Percentiles rank a stretch among this genome's conserved stretches.
Evolutionary conservation across 2,888 invertebrate genomes (phyloP).

Genomic region (Agriopis aurantiaria): DNA sequence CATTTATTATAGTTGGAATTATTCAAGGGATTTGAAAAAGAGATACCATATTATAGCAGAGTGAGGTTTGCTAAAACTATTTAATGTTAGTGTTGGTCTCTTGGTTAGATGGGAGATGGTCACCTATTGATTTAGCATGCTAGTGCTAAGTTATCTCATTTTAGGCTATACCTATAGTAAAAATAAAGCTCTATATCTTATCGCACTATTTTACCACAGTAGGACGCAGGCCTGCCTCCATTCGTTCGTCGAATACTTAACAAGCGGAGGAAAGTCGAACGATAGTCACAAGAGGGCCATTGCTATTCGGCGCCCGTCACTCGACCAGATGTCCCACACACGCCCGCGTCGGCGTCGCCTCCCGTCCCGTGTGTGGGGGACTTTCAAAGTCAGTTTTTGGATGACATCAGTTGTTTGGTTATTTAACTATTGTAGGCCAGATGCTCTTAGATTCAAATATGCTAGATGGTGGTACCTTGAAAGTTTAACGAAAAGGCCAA

Average conservation of each 20-base stretch:
- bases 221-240: slow-evolving; percentile 40
- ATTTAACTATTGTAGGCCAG: slow-evolving; percentile 20
- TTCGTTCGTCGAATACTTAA: slow-evolving; percentile 65
- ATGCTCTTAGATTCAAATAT: background rate
- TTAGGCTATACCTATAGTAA: too few relatives aligned
- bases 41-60: too few relatives aligned
- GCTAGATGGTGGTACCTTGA: background rate
- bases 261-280: slow-evolving; percentile 71
- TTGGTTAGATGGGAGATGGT: too few relatives aligned
- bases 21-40: too few relatives aligned
- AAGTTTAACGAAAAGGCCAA: too few relatives aligned
- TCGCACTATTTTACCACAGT: background rate
- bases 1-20: too few relatives aligned
- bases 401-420: slow-evolving; percentile 24
- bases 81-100: too few relatives aligned
- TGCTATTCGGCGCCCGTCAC: slow-evolving; percentile 66
- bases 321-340: slow-evolving; percentile 61
- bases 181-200: background rate
- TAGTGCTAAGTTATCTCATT: background rate
- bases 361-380: slow-evolving; percentile 27
- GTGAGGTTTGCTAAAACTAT: too few relatives aligned
- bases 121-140: background rate
- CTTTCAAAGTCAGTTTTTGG: slow-evolving; percentile 34
- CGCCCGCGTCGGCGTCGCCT: slow-evolving; percentile 11
- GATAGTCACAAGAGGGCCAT: slow-evolving; percentile 63